Conservation (phyloP, 2,888 invertebrate genomes). For the Morpho achilles region DNA sequence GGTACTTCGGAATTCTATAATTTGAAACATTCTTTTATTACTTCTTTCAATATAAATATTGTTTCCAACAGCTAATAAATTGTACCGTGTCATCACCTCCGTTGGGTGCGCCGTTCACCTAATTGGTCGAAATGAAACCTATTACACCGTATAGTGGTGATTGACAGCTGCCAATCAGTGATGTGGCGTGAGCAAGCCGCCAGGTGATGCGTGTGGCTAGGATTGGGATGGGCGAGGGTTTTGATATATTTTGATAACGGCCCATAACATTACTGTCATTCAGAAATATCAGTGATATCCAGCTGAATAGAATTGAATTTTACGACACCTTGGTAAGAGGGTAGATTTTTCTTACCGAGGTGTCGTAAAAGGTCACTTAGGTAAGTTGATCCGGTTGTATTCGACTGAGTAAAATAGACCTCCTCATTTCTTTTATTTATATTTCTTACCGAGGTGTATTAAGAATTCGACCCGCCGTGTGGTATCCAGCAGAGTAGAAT, state of each 20-base stretch:
- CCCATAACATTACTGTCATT: not conserved
- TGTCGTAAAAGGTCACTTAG: no score
- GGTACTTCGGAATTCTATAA: no score
- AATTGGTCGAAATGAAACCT: constrained; percentile 51
- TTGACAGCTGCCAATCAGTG: constrained; percentile 72
- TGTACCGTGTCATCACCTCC: constrained; percentile 29
- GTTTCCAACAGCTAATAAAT: constrained; percentile 39
- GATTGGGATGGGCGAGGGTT: constrained; percentile 1
- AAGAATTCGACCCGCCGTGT: no score
- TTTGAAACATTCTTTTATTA: not conserved
- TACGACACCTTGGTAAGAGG: no score
- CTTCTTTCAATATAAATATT: constrained; percentile 32
- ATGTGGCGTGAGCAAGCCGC: constrained; percentile 47
- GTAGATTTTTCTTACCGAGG: no score
- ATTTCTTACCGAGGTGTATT: no score
- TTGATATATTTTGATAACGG: not conserved
- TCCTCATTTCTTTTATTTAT: no score
- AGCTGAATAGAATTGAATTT: no score
- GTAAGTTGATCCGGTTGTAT: no score
- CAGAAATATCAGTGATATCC: no score
- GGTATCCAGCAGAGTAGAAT: no score
- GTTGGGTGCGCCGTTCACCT: constrained; percentile 31
- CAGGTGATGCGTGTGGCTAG: constrained; percentile 56
- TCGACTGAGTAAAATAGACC: no score
- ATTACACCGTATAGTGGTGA: constrained; percentile 59